phyloP scores from a whole-genome alignment of 2,888 invertebrate species.

The Archaeoteleia sp. region DNA sequence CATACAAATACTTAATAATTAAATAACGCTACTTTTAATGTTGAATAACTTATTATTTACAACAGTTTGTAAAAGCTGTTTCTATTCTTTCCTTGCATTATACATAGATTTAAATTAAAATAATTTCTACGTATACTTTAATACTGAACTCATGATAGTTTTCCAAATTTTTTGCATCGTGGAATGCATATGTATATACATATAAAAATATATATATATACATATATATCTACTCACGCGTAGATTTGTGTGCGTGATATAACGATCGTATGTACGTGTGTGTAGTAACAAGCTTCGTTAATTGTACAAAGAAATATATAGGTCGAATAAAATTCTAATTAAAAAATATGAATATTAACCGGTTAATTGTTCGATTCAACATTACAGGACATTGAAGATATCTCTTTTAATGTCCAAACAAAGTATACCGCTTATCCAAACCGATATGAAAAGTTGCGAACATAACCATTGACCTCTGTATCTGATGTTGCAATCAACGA shows the following conservation, averaged over 20 bases:
- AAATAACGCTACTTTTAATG: constrained; percentile 8
- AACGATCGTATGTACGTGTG: constrained; percentile 12
- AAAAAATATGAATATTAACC: too few relatives aligned
- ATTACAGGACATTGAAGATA: too few relatives aligned
- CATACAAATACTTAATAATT: neutral
- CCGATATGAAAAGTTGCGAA: constrained; percentile 9
- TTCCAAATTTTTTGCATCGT: constrained; percentile 20
- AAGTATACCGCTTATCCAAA: neutral
- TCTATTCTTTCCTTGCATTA: constrained; percentile 1
- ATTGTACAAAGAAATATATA: constrained; percentile 23
- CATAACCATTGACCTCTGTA: constrained; percentile 14
- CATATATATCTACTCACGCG: constrained; percentile 19
- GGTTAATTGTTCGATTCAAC: too few relatives aligned
- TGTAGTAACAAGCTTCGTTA: constrained; percentile 28
- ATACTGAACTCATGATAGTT: constrained; percentile 18
- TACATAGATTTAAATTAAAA: neutral
- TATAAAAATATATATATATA: constrained; percentile 29
- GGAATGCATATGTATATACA: too few relatives aligned
- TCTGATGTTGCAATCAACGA: constrained; percentile 27
- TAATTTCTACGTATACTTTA: constrained; percentile 6
- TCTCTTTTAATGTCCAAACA: too few relatives aligned
- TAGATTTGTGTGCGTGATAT: constrained; percentile 22
- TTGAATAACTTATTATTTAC: constrained; percentile 1
- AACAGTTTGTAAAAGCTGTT: constrained; percentile 1
- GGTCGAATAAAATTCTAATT: neutral